Conservation (phyloP, 2,888 invertebrate species). For the Odontocolon sp. region DNA sequence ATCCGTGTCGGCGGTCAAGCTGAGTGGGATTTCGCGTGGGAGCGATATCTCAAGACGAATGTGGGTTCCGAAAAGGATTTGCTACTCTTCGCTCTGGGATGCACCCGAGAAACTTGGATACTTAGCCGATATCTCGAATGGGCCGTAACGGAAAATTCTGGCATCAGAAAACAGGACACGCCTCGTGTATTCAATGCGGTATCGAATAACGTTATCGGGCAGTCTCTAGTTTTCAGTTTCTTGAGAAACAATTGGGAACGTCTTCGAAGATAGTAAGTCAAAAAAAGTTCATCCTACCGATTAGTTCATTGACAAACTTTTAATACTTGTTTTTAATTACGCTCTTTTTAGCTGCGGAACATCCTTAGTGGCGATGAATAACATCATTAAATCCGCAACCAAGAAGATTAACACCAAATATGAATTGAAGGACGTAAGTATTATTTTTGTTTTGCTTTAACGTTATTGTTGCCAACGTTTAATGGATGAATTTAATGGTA, state of each 20-base stretch:
- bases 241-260: conserved; percentile 89
- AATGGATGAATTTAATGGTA: too few relatives aligned
- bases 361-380: conserved; percentile 86
- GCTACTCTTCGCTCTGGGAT: conserved; percentile 90
- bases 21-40: conserved; percentile 95
- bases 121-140: conserved; percentile 89
- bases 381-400: conserved; percentile 88
- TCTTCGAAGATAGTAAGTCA: conserved; percentile 87
- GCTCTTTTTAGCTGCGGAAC: conserved; percentile 86
- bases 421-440: conserved; percentile 88
- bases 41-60: conserved; percentile 88
- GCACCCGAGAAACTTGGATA: conserved; percentile 92
- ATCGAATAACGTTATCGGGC: conserved; percentile 89
- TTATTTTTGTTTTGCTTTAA: too few relatives aligned
- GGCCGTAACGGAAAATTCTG: conserved; percentile 87
- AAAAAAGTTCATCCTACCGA: neutral
- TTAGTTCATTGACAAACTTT: neutral
- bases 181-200: conserved; percentile 89
- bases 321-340: neutral
- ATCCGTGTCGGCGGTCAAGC: conserved; percentile 90
- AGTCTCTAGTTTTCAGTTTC: conserved; percentile 90
- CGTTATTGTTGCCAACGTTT: too few relatives aligned
- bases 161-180: conserved; percentile 92
- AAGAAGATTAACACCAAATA: conserved; percentile 88
- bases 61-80: conserved; percentile 92